These are phyloP conservation scores for Saguinus oedipus DNA, from an alignment of 2,797 vertebrate species.

Conservation along the genomic window DNA sequence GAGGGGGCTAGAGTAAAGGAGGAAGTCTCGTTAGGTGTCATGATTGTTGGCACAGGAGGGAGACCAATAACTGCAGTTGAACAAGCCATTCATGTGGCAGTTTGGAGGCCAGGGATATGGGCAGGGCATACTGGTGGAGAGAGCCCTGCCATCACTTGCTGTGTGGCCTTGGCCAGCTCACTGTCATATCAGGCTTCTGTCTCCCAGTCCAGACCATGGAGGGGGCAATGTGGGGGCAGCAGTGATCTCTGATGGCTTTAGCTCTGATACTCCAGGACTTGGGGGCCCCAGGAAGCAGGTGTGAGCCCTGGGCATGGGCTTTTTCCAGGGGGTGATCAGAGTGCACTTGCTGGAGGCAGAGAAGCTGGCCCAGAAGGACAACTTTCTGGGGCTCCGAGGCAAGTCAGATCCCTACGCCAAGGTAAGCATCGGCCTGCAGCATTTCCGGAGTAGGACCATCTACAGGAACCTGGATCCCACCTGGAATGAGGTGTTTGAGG, in stretches of 20 bases:
- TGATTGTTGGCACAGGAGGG: background rate
- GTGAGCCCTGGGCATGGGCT: background rate
- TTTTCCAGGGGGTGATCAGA: constrained; percentile 92
- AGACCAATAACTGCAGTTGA: background rate
- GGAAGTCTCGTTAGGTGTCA: background rate
- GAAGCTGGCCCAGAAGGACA: constrained; percentile 93
- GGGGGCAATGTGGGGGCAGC: too few relatives aligned
- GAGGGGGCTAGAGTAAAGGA: background rate
- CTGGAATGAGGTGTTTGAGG: constrained; percentile 96
- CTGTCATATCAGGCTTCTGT: background rate
- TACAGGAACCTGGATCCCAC: constrained; percentile 90
- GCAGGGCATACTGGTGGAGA: background rate
- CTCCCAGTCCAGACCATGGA: background rate
- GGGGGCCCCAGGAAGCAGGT: background rate
- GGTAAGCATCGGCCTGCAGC: constrained; percentile 88
- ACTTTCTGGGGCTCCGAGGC: constrained; percentile 92
- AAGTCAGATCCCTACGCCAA: constrained; percentile 96
- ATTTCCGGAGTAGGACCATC: constrained; percentile 90
- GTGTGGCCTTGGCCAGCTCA: background rate
- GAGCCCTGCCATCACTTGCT: background rate
- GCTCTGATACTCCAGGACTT: background rate
- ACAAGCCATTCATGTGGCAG: background rate
- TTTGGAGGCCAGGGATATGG: background rate
- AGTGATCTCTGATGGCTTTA: background rate
- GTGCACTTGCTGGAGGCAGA: constrained; percentile 91